Percentiles rank a stretch among this genome's conserved stretches.
These are phyloP conservation scores for Corythornis madagascariensis DNA, from an alignment of 2,113 vertebrate genomes.

Conservation along the genomic window DNA sequence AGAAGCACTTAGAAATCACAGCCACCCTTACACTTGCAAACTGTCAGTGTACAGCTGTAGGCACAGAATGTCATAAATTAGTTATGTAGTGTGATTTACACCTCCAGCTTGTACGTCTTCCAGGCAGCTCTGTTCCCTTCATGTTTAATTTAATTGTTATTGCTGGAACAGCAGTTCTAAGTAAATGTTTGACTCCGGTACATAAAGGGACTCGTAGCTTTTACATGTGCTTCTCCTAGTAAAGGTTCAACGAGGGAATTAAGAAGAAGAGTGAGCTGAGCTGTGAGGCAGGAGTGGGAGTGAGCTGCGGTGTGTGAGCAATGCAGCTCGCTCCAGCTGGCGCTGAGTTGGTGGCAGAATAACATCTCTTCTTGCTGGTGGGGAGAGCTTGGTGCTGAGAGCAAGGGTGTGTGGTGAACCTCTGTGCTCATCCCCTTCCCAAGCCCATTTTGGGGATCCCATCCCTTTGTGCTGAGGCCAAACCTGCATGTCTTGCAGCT, in stretches of 20 bases:
- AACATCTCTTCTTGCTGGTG: neutral
- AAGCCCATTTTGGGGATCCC: neutral
- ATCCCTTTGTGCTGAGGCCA: neutral
- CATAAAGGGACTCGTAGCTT: neutral
- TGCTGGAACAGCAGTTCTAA: constrained; percentile 43
- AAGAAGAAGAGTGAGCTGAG: neutral
- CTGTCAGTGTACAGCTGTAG: neutral
- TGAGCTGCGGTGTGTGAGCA: fast-evolving
- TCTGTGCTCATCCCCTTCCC: neutral
- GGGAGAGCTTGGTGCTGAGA: neutral
- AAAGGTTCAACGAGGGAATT: neutral
- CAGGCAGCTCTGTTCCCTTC: neutral
- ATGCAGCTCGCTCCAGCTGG: neutral
- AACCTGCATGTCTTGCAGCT: neutral
- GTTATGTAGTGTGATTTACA: constrained; percentile 15
- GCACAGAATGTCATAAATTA: neutral
- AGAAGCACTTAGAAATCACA: neutral
- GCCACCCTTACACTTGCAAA: neutral
- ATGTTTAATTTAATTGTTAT: constrained; percentile 57
- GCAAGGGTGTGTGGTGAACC: fast-evolving
- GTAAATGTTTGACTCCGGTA: constrained; percentile 60
- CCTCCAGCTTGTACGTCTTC: neutral
- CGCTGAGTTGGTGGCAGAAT: neutral
- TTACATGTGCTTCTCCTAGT: neutral
- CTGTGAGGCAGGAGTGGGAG: neutral